Evolutionary conservation across 2,888 invertebrate genomes (phyloP), one percentile per base, ranked within the genome.

Genomic region (Diloba caeruleocephala): DNA sequence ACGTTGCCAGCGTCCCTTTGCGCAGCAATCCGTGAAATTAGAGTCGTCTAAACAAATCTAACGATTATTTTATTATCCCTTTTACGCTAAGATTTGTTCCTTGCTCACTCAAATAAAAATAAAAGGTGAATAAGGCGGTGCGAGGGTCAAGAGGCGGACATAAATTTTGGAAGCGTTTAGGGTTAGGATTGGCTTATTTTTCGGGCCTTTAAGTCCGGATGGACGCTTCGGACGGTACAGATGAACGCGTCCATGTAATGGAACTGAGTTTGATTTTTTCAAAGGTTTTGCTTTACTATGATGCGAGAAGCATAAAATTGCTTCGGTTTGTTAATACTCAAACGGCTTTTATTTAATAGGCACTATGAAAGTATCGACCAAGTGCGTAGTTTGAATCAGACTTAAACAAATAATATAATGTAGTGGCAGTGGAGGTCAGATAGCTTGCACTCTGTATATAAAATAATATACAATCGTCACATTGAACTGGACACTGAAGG

Each of bases 31-130:
- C 93, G 89, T 92, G 92, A 93, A 93, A 93, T 93, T 93, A 90
- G 91, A 91, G 75, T 89, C 92, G 90, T 92, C 92, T 93, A 92
- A 92, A 92, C 92, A 93, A 91, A 92, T 92, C 89, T 92, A 92
- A 92, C 93, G 93, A 92, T 93, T 93, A 93, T 92, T 93, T 93
- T 93, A 93, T 92, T 93, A 92, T 92, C 90, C 92, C 88, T 90
- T 92, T 90, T 90, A 84, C 91, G 85, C 92, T 92, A 92, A 93
- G 93, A 93, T 92, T 93, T 92, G 93, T 92, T 93, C 86, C 93
- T 92, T 93, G 93, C 91, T 92, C 93, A 93, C 86, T 92, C 90
- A 91, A 92, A 93, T 92, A 93, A 93, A 93, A 93, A 92, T 92
- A 92, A 92, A 90, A 92, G 91, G 92, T 92, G 93, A 92, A 81